Evolutionary conservation across 1,140 invertebrate species (phyloP).

Genomic region (Tetramorium parvispinum): DNA sequence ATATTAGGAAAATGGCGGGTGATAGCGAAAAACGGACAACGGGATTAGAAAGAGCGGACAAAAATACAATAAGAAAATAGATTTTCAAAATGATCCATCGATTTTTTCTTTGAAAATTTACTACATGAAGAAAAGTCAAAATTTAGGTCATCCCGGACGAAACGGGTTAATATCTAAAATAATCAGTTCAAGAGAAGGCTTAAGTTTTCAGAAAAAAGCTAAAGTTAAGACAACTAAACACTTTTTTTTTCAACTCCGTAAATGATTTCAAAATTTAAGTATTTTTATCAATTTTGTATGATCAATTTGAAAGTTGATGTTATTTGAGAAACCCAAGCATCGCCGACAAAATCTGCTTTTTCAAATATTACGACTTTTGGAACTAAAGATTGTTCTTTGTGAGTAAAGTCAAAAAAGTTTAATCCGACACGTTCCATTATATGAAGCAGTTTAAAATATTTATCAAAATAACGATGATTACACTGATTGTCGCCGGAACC

Average conservation of each 20-base stretch:
- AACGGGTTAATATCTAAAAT: too few relatives aligned
- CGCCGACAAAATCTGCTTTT: background rate
- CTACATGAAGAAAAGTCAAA: too few relatives aligned
- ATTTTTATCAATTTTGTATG: background rate
- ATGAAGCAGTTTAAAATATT: conserved; percentile 7
- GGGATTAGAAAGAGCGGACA: too few relatives aligned
- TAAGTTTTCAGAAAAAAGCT: background rate
- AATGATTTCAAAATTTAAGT: background rate
- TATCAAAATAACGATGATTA: conserved; percentile 1
- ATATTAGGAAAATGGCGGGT: too few relatives aligned
- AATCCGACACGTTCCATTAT: background rate
- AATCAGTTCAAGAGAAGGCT: background rate
- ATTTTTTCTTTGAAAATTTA: too few relatives aligned
- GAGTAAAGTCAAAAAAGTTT: background rate
- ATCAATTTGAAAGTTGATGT: background rate
- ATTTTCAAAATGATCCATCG: too few relatives aligned
- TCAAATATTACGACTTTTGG: background rate
- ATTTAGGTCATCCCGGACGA: too few relatives aligned
- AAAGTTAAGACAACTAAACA: background rate
- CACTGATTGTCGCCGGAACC: background rate
- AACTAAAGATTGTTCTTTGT: background rate
- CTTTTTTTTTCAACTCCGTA: background rate
- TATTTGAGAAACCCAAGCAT: background rate
- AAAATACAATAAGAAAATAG: too few relatives aligned
- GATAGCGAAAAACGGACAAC: too few relatives aligned